Percentiles rank a stretch among this genome's conserved stretches.
phyloP scores from a whole-genome alignment of 2,888 invertebrate genomes.

The Coleophora deauratella region DNA sequence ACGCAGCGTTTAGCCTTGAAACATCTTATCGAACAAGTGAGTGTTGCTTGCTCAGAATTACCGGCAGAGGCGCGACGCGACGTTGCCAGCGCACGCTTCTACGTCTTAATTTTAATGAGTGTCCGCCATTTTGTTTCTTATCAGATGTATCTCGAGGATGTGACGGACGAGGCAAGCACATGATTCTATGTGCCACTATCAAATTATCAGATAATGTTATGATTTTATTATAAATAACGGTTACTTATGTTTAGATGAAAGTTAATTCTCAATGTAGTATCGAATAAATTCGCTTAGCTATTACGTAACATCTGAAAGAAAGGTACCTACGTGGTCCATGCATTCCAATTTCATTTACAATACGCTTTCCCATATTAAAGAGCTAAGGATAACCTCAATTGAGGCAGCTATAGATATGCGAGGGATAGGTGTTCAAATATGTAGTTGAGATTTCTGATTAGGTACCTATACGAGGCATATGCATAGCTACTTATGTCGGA shows the following conservation, averaged over 20 bases:
- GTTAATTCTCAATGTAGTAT: neutral
- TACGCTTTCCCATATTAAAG: no score
- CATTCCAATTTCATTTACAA: constrained; percentile 33
- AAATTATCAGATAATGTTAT: neutral
- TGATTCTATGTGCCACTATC: constrained; percentile 14
- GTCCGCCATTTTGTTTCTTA: constrained; percentile 64
- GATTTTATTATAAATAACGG: no score
- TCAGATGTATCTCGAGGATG: constrained; percentile 33
- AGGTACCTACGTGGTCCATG: constrained; percentile 24
- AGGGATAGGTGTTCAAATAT: constrained; percentile 35
- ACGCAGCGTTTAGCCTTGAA: constrained; percentile 66
- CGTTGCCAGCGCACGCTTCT: constrained; percentile 66
- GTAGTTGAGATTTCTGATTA: constrained; percentile 34
- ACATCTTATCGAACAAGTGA: constrained; percentile 66
- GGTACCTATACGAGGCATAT: constrained; percentile 29
- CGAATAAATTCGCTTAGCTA: constrained; percentile 2
- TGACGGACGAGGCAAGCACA: constrained; percentile 20
- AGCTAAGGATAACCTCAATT: constrained; percentile 29
- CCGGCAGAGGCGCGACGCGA: constrained; percentile 40
- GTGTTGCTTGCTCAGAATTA: constrained; percentile 37
- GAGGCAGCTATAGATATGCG: constrained; percentile 38
- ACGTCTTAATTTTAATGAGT: constrained; percentile 58
- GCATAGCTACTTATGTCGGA: constrained; percentile 48
- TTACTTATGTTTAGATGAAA: no score
- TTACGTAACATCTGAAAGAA: constrained; percentile 33